Base-by-base conservation (phyloP, 2,888 invertebrate genomes). In the Papilio gigon region DNA sequence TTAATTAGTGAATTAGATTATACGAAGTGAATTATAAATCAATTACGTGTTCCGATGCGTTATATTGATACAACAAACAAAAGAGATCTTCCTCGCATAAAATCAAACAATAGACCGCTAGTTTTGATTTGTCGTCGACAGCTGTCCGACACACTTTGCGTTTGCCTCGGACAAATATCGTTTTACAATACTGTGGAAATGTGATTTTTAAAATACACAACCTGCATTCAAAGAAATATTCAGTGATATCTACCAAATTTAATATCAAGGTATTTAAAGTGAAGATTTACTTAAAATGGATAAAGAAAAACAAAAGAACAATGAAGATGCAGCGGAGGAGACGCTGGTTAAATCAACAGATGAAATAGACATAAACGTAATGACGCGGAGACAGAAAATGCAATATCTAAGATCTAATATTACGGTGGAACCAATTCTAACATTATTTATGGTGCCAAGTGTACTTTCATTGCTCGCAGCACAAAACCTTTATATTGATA, bases 401-500 rank as follows among this genome's bases (percentile, higher is more conserved):
- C 88, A 86, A 67, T 89, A 86, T 75, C 73, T 93, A 8, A 90
- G 89, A 75, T 85, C 90, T 20, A 94, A 94, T 74, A 92, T 95
- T 63, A 94, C 95, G 0, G 94, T 95, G 20, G 95, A 95, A 82
- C 95, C 95, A 0, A 93, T 94, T 67, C 78, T 95, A 69, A 93
- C 93, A 1, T 88, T 94, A 62, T 95, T 94, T 79, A 93, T 95
- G 56, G 93, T 95, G 90, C 94, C 95, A 0, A 94, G 94, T 76
- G 93, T 94, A 0, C 75, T 94, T 17, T 95, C 96, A 0, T 94
- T 94, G 76, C 81, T 97, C 73, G 96, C 96, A 37, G 95, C 96
- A 8, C 97, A 97, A 84, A 97, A 97, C 86, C 87, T 97, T 50
- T 96, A 96, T 84, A 90, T 97, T 77, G 97, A 97, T 79, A 97